These are phyloP conservation scores for Tachina lurida DNA, from an alignment of 2,888 invertebrate species.

Conservation along the genomic window DNA sequence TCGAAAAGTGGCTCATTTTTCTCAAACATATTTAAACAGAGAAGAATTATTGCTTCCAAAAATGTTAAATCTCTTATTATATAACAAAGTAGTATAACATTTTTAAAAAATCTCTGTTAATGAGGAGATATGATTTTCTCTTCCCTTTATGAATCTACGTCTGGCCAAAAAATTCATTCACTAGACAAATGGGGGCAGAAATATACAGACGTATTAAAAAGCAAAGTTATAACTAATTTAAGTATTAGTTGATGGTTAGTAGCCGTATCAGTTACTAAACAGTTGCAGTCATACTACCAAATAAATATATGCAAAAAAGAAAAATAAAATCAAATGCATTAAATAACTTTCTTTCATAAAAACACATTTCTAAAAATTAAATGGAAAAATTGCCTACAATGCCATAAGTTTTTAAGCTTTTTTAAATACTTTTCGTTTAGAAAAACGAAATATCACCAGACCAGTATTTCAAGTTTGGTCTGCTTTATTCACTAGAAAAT, in stretches of 20 bases:
- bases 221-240: slow-evolving; percentile 54
- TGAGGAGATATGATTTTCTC: no score
- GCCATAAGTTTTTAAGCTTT: slow-evolving; percentile 61
- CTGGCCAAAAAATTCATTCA: slow-evolving; percentile 24
- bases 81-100: no score
- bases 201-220: neutral
- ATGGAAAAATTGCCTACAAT: slow-evolving; percentile 31
- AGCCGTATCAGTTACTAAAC: slow-evolving; percentile 66
- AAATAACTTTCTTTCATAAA: slow-evolving; percentile 21
- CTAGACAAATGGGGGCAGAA: neutral
- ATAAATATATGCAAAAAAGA: neutral
- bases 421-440: slow-evolving; percentile 53
- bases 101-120: no score
- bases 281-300: slow-evolving; percentile 49
- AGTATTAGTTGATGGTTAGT: slow-evolving; percentile 57
- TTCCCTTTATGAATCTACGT: no score
- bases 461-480: neutral
- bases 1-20: no score
- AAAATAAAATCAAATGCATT: neutral
- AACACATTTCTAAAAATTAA: neutral
- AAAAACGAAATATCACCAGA: neutral
- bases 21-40: no score
- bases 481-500: no score
- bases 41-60: no score
- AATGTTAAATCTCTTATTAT: no score